phyloP scores from a whole-genome alignment of 1,140 invertebrate genomes.

The Sinella curviseta region DNA sequence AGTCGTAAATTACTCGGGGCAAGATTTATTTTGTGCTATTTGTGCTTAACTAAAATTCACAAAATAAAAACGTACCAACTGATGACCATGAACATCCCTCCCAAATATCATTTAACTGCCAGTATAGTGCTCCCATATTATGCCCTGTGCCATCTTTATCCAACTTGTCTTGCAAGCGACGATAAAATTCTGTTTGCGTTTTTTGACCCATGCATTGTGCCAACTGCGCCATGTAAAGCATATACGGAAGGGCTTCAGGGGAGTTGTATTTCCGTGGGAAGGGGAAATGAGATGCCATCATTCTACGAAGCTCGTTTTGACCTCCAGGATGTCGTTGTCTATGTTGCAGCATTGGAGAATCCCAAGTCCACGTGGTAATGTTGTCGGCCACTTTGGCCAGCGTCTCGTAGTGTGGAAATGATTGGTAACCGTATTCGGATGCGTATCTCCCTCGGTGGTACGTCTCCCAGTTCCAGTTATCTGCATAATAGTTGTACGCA shows the following conservation, averaged over 20 bases:
- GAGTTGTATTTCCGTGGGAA: constrained; percentile 30
- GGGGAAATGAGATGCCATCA: constrained; percentile 57
- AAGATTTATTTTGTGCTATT: background rate
- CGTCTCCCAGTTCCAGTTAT: background rate
- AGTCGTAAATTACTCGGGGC: background rate
- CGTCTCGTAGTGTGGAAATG: constrained; percentile 66
- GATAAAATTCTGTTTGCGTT: constrained; percentile 84
- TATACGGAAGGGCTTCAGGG: constrained; percentile 22
- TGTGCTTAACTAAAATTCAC: background rate
- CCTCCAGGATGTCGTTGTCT: constrained; percentile 81
- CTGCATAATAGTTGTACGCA: background rate
- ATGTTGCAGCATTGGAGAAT: constrained; percentile 67
- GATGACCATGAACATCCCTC: constrained; percentile 94
- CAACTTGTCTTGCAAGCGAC: constrained; percentile 64
- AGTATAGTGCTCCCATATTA: constrained; percentile 96
- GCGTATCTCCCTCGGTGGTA: constrained; percentile 70
- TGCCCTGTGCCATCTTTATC: constrained; percentile 65
- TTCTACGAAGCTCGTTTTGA: constrained; percentile 61
- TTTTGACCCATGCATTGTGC: constrained; percentile 85
- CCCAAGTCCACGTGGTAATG: constrained; percentile 60
- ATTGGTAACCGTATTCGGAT: constrained; percentile 95
- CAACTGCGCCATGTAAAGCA: constrained; percentile 60
- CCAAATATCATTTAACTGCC: constrained; percentile 99
- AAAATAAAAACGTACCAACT: no score
- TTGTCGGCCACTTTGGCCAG: background rate